A percentile compares a stretch with the other conserved stretches of the same genome.
These are phyloP conservation scores for Spongia lamella DNA, from an alignment of 37 sponge, comb jelly and placozoan genomes.

Conservation along the genomic window DNA sequence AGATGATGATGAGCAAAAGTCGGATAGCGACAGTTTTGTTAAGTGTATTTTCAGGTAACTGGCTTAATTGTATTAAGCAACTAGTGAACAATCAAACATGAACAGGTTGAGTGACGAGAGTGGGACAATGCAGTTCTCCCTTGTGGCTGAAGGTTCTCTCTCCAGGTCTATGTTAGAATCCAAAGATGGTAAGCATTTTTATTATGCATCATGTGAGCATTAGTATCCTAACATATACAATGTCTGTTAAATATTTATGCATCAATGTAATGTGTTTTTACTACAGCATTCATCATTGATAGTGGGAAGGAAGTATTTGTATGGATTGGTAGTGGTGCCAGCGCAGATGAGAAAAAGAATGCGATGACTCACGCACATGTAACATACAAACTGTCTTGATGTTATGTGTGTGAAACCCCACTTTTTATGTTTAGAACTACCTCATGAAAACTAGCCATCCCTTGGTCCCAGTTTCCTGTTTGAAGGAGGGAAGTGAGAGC, in stretches of 20 bases:
- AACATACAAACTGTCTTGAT: neutral
- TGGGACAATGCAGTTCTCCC: slow-evolving; percentile 14
- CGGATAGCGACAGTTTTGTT: slow-evolving; percentile 19
- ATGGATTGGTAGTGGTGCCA: slow-evolving; percentile 58
- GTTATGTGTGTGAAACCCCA: neutral
- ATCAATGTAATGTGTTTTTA: neutral
- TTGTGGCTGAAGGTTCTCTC: slow-evolving; percentile 20
- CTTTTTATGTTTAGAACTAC: slow-evolving; percentile 22
- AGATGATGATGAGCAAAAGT: neutral
- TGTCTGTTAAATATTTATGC: too few relatives aligned
- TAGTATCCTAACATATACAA: too few relatives aligned
- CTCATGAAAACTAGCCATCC: slow-evolving; percentile 56
- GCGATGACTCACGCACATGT: slow-evolving; percentile 65
- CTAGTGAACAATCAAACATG: neutral
- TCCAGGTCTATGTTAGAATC: slow-evolving; percentile 23
- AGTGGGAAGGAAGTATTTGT: slow-evolving; percentile 38
- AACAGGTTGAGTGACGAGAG: slow-evolving; percentile 37
- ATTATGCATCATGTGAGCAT: too few relatives aligned
- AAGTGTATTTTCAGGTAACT: neutral
- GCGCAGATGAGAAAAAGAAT: slow-evolving; percentile 49
- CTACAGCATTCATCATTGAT: slow-evolving; percentile 47
- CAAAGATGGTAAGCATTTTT: slow-evolving; percentile 19
- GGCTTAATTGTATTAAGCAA: neutral
- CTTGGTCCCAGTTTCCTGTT: slow-evolving; percentile 37
- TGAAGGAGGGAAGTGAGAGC: slow-evolving; percentile 33